Evolutionary conservation across 2,113 vertebrate genomes (phyloP).

Genomic region (Pedetes capensis): DNA sequence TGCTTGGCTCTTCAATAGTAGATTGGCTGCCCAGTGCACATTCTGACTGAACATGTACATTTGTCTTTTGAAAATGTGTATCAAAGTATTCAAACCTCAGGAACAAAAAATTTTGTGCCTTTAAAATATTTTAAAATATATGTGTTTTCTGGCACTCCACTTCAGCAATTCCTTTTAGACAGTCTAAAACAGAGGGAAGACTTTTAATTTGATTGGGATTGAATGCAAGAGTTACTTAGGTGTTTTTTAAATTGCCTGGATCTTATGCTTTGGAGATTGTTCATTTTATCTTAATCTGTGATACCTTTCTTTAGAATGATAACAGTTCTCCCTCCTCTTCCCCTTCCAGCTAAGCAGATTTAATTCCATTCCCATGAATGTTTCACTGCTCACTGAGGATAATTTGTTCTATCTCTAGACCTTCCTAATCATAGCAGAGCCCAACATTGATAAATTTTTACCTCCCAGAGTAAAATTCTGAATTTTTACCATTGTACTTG

Average conservation of each 20-base stretch:
- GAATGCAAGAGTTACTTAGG: conserved; percentile 1
- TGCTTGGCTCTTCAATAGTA: not conserved
- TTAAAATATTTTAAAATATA: not conserved
- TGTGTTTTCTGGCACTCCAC: not conserved
- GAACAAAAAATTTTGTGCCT: not conserved
- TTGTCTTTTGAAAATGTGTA: not conserved
- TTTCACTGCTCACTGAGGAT: not conserved
- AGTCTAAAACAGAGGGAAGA: not conserved
- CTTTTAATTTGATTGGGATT: not conserved
- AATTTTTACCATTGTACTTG: not conserved
- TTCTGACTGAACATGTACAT: not conserved
- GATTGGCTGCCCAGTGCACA: not conserved
- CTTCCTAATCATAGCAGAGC: not conserved
- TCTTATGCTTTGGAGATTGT: not conserved
- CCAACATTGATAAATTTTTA: not conserved
- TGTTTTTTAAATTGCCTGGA: not conserved
- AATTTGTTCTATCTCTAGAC: not conserved
- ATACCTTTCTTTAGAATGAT: not conserved
- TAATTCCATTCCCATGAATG: not conserved
- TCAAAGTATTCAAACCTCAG: not conserved
- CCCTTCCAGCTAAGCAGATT: not conserved
- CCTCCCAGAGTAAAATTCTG: not conserved
- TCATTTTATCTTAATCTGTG: not conserved
- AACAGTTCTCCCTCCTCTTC: not conserved
- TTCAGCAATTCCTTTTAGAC: not conserved